A percentile compares a stretch with the other conserved stretches of the same genome.
Evolutionary conservation across 1,140 invertebrate genomes (phyloP).

Genomic region (Hylaeus anthracinus): DNA sequence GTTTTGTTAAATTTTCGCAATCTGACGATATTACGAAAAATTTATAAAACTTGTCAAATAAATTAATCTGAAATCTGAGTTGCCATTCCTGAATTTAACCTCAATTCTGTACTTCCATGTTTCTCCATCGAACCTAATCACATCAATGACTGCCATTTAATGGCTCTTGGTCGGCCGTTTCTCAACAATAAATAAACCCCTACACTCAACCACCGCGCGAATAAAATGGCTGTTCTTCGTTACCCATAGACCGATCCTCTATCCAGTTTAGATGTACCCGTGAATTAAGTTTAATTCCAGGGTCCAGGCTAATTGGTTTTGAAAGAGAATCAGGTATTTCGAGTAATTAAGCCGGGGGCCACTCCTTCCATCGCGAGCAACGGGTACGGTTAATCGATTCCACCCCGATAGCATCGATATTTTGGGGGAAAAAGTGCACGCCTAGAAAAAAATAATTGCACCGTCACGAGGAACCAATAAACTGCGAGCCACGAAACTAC

Average conservation of each 20-base stretch:
- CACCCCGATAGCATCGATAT: conserved; percentile 49
- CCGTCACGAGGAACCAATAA: neutral
- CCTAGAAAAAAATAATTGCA: neutral
- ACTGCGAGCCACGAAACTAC: neutral
- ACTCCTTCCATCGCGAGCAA: conserved; percentile 22
- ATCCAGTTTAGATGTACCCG: conserved; percentile 30
- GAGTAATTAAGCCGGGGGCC: conserved; percentile 50
- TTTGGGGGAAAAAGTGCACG: neutral
- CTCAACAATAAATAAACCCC: neutral
- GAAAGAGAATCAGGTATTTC: conserved; percentile 48
- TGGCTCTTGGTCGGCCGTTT: neutral
- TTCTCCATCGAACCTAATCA: too few species aligned
- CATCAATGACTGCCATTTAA: too few species aligned
- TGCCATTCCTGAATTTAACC: too few species aligned
- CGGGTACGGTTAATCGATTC: conserved; percentile 54
- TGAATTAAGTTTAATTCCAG: conserved; percentile 62
- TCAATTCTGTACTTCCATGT: too few species aligned
- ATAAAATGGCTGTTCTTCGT: conserved; percentile 39
- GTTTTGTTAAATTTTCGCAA: too few species aligned
- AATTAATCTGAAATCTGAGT: too few species aligned
- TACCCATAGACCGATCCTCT: conserved; percentile 41
- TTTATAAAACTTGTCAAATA: too few species aligned
- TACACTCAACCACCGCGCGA: conserved; percentile 21
- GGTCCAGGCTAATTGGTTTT: conserved; percentile 29
- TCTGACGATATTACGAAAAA: too few species aligned